A percentile compares a stretch with the other conserved stretches of the same genome.
phyloP scores from a whole-genome alignment of 2,888 invertebrate species.

The Cistogaster globosa region DNA sequence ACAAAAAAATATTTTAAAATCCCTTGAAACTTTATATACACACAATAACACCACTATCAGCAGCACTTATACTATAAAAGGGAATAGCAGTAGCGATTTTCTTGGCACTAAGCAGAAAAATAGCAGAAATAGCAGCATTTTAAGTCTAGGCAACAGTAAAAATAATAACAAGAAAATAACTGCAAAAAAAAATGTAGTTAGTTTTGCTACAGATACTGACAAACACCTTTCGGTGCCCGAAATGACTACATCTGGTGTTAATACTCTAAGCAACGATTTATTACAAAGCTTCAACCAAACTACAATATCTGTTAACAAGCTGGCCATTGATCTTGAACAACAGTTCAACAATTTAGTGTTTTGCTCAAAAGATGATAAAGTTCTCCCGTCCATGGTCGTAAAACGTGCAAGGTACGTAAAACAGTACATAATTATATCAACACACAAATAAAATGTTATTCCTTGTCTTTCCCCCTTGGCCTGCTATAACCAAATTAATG shows the following conservation, averaged over 20 bases:
- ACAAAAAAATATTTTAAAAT: constrained; percentile 76
- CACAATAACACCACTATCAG: constrained; percentile 44
- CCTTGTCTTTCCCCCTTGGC: no score
- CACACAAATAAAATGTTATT: not conserved
- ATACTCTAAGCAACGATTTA: constrained; percentile 70
- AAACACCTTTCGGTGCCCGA: not conserved
- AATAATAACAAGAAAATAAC: constrained; percentile 56
- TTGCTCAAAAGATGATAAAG: constrained; percentile 79
- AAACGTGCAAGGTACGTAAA: constrained; percentile 76
- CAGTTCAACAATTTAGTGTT: constrained; percentile 77
- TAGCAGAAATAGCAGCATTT: constrained; percentile 24
- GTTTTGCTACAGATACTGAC: constrained; percentile 3
- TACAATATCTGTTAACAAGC: constrained; percentile 42
- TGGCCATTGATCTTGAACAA: constrained; percentile 74
- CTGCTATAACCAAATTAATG: no score
- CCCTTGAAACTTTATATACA: constrained; percentile 71
- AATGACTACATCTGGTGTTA: constrained; percentile 42
- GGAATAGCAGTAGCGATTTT: constrained; percentile 17
- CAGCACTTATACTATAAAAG: not conserved
- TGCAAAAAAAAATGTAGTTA: constrained; percentile 45
- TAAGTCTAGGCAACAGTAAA: constrained; percentile 40
- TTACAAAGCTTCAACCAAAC: constrained; percentile 71
- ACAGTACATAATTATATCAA: not conserved
- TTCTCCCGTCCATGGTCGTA: constrained; percentile 74
- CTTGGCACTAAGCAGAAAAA: constrained; percentile 18